Evolutionary conservation across 2,797 vertebrate genomes (phyloP), one percentile per base, ranked within the genome.

Genomic region (Clangula hyemalis): DNA sequence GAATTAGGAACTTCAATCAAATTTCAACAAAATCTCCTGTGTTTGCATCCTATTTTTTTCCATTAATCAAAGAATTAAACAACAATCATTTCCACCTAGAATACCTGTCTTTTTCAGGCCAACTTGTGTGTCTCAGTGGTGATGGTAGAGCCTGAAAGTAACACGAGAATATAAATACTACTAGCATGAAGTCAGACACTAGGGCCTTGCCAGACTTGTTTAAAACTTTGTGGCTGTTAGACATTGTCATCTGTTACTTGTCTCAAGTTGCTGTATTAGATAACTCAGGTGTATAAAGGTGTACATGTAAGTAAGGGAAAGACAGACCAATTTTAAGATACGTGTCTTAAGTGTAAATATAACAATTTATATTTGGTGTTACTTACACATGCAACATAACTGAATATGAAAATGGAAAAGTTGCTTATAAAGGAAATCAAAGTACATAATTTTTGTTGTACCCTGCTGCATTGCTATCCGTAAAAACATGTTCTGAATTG

Each of bases 1-100:
- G 94, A 94, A 93, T 95, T 94, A 94, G 95, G 93, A 94, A 58
- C 87, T 95, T 96, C 92, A 89, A 8, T 75, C 89, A 91, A 92
- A 39, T 94, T 93, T 95, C 95, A 93, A 11, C 92, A 93, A 93
- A 93, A 1, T 57, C 28, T 80, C 15, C 15, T 3, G 60, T 89
- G 25, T 72, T 87, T 30, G 38, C 41, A 32, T 70, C 8, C 11
- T 14, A 0, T 45, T 89, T 79, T 79, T 90, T 90, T 74, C 34
- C 72, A 17, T 61, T 89, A 58, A 69, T 3, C 4, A 41, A 22
- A 68, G 74, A 64, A 14, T 10, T 78, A 11, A 75, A 6, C 20
- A 68, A 3, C 5, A 17, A 19, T 61, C 36, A 75, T 43, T 70
- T 49, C 77, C 12, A 49, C 14, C 24, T 49, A n/a, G 49, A 36